phyloP scores from a whole-genome alignment of 2,113 vertebrate genomes.

The Phrynosoma blainvillii region DNA sequence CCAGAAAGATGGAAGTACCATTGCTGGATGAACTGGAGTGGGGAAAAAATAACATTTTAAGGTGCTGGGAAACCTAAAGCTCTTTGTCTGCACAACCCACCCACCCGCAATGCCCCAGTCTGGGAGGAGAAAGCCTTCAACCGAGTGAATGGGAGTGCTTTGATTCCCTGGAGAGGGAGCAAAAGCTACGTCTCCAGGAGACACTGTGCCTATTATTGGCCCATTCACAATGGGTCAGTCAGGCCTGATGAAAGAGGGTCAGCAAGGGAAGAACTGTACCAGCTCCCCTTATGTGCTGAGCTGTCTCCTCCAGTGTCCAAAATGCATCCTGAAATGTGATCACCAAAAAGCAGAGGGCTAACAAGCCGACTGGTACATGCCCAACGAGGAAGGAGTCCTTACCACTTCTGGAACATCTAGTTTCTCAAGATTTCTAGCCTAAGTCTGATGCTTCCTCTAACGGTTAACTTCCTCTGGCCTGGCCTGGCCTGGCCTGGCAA shows the following conservation, averaged over 20 bases:
- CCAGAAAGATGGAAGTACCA: neutral
- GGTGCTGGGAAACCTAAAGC: neutral
- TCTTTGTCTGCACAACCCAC: neutral
- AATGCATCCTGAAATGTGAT: neutral
- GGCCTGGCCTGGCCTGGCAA: too few species aligned
- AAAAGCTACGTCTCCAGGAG: neutral
- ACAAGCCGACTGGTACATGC: too few species aligned
- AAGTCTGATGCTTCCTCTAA: too few species aligned
- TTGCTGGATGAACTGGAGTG: neutral
- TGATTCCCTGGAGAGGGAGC: neutral
- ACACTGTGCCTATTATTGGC: conserved; percentile 15
- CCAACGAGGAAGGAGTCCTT: too few species aligned
- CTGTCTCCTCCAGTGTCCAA: neutral
- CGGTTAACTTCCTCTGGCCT: too few species aligned
- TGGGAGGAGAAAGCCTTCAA: neutral
- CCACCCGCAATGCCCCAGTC: too few species aligned
- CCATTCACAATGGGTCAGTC: conserved; percentile 21
- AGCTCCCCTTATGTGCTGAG: neutral
- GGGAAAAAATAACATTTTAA: too few species aligned
- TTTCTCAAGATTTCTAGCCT: too few species aligned
- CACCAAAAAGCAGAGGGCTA: neutral
- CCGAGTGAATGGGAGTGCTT: neutral
- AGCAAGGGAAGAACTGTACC: conserved; percentile 4
- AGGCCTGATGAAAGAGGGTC: conserved; percentile 9
- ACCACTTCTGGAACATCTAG: too few species aligned